Evolutionary conservation across 2,888 invertebrate species (phyloP), one percentile per base, ranked within the genome.

Genomic region (Cephonodes hylas): DNA sequence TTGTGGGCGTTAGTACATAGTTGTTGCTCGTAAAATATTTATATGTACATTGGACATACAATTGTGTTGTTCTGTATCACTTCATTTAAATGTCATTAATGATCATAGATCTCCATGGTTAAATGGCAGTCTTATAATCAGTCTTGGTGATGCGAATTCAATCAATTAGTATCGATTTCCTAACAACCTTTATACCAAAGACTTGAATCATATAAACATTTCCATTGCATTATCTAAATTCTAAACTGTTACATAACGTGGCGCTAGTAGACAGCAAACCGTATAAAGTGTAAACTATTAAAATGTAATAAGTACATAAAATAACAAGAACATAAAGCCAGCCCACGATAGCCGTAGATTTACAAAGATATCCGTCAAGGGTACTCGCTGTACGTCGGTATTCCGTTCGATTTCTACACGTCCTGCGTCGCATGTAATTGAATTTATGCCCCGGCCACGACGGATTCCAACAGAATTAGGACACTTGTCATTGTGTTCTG

Each of bases 371-470:
- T 25, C 10, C 63, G 65, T 67, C 64, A 62, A 72, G 68, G n/a
- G 38, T 5, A 38, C 38, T 38, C 67, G 63, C 64, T 65, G 67
- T 18, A 3, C 18, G 18, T 53, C 53, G 27, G 31, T 27, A 53
- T 53, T 53, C 53, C 53, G 53, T 53, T 53, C 53, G 71, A 73
- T 77, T 74, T 74, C 72, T 77, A 74, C 69, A 62, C 73, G 74
- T 76, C 74, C 73, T 71, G 71, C 66, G 70, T 71, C 65, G 63
- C 64, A 69, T 69, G 73, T 84, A 83, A 83, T 84, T 82, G 82
- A 74, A 84, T 84, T 84, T 84, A 84, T 81, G 76, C 74, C 69
- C 71, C 73, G 72, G 68, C 71, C 65, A 74, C 76, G 18, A 74
- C 66, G 73, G 69, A 75, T 77, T 74, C 75, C 59, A 70, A 66